Evolutionary conservation across 2,888 invertebrate genomes (phyloP).

Genomic region (Ennomos erosarius): DNA sequence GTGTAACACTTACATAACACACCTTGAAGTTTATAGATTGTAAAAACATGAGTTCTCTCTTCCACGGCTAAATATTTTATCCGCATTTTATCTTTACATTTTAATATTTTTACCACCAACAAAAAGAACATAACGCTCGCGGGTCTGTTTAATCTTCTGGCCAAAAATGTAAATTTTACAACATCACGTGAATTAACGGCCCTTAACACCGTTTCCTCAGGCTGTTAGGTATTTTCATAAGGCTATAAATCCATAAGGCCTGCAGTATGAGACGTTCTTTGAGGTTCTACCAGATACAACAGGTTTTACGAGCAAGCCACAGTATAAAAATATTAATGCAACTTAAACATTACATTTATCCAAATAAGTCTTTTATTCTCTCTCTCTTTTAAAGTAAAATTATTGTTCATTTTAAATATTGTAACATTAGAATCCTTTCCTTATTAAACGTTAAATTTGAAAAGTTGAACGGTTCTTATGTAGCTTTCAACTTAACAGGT

Average conservation of each 20-base stretch:
- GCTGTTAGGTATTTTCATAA: constrained; percentile 51
- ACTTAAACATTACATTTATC: too few species aligned
- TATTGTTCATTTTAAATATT: too few species aligned
- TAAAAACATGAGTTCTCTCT: neutral
- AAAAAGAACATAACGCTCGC: constrained; percentile 29
- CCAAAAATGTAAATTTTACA: constrained; percentile 37
- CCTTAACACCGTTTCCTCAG: constrained; percentile 35
- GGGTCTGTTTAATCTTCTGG: constrained; percentile 31
- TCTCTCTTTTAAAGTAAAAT: too few species aligned
- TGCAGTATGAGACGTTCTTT: constrained; percentile 43
- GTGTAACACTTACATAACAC: too few species aligned
- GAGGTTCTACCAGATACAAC: constrained; percentile 51
- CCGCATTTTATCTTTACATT: constrained; percentile 19
- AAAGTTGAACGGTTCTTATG: too few species aligned
- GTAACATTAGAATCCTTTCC: too few species aligned
- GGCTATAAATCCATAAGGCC: constrained; percentile 50
- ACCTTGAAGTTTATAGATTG: neutral
- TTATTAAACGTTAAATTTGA: too few species aligned
- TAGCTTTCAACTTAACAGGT: too few species aligned
- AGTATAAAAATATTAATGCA: neutral
- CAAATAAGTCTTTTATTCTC: too few species aligned
- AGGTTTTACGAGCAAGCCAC: constrained; percentile 51
- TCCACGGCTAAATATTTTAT: constrained; percentile 27
- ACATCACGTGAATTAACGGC: constrained; percentile 36
- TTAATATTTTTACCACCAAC: constrained; percentile 28